phyloP scores from a whole-genome alignment of 2,797 vertebrate genomes.

The Xyrichtys novacula region DNA sequence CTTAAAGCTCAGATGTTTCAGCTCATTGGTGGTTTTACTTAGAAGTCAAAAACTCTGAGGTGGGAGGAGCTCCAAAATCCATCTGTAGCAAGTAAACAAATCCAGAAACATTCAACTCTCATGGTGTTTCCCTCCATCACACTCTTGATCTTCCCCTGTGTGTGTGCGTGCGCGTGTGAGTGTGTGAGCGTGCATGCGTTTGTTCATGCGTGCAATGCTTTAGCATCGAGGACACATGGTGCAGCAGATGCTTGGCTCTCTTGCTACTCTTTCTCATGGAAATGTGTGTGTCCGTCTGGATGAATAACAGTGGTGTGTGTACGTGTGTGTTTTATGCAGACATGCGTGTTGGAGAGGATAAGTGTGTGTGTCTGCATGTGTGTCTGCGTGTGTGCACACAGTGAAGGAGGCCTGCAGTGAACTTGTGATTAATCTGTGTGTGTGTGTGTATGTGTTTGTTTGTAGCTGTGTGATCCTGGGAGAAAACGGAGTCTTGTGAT shows the following conservation, averaged over 20 bases:
- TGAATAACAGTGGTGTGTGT: slow-evolving; percentile 62
- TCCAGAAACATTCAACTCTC: slow-evolving; percentile 8
- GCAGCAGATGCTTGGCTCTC: slow-evolving; percentile 81
- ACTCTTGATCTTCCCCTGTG: slow-evolving; percentile 15
- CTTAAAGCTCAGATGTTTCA: too few species aligned
- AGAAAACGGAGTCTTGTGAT: too few species aligned
- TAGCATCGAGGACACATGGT: slow-evolving; percentile 53
- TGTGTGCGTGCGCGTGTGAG: neutral
- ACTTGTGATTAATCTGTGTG: neutral
- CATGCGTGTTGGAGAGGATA: slow-evolving; percentile 32
- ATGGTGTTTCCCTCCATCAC: slow-evolving; percentile 8
- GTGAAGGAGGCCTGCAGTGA: slow-evolving; percentile 19
- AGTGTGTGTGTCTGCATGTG: neutral
- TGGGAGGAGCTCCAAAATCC: neutral
- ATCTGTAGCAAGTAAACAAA: slow-evolving; percentile 20
- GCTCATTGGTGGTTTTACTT: too few species aligned
- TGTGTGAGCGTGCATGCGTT: neutral
- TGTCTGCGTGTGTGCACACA: neutral
- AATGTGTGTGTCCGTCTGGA: slow-evolving; percentile 75
- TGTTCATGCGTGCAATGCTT: too few species aligned
- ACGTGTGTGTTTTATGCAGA: slow-evolving; percentile 39
- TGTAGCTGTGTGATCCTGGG: too few species aligned
- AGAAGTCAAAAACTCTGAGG: too few species aligned
- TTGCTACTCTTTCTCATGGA: slow-evolving; percentile 80
- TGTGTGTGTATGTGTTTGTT: neutral